Percentiles rank a stretch among this genome's conserved stretches.
These are phyloP conservation scores for Agrenia bidenticulata DNA, from an alignment of 2,888 invertebrate species.

Conservation along the genomic window DNA sequence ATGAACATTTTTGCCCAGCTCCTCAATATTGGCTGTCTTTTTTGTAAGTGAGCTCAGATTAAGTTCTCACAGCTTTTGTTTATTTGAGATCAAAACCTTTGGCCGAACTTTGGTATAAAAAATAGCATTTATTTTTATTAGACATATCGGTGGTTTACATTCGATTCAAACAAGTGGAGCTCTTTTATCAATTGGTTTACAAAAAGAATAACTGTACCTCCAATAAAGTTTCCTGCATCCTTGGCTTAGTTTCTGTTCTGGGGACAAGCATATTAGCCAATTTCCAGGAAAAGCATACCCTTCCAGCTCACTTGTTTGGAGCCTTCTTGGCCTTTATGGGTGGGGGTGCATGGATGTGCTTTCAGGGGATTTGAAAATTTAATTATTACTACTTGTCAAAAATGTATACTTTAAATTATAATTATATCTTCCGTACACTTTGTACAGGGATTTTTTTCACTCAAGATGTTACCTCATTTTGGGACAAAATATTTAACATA, in stretches of 20 bases:
- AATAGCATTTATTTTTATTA: no score
- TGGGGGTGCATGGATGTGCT: conserved; percentile 75
- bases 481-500: conserved; percentile 27
- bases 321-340: conserved; percentile 73
- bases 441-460: conserved; percentile 38
- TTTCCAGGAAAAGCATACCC: conserved; percentile 71
- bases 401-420: no score
- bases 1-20: conserved; percentile 77
- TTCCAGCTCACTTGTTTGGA: conserved; percentile 68
- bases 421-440: no score
- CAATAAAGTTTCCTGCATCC: conserved; percentile 62
- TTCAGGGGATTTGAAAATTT: conserved; percentile 62
- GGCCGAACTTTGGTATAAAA: no score
- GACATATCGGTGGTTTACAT: conserved; percentile 69
- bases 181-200: conserved; percentile 57
- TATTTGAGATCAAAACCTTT: no score
- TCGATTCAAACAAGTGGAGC: conserved; percentile 67
- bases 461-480: conserved; percentile 36
- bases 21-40: conserved; percentile 67
- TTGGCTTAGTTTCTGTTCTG: conserved; percentile 65
- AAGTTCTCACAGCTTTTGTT: no score
- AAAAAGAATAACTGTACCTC: conserved; percentile 57
- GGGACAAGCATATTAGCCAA: conserved; percentile 72
- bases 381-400: conserved; percentile 9
- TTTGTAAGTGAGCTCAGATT: no score